A percentile compares a stretch with the other conserved stretches of the same genome.
phyloP scores from a whole-genome alignment of 1,140 invertebrate genomes.

The Paramacrobiotus metropolitanus region DNA sequence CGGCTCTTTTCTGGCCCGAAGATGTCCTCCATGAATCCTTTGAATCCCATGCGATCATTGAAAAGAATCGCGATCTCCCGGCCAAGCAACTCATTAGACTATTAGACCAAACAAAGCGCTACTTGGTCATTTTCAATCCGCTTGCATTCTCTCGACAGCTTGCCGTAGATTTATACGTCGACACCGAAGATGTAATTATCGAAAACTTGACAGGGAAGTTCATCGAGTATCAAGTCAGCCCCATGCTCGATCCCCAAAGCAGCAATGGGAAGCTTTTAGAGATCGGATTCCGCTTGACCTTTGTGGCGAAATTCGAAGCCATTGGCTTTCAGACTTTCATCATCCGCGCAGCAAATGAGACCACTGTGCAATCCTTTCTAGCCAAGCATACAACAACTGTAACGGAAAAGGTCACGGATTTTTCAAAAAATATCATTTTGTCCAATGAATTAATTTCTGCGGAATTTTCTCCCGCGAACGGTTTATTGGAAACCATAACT shows the following conservation, averaged over 20 bases:
- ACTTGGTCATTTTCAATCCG: not conserved
- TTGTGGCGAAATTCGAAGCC: not conserved
- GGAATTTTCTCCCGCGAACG: not conserved
- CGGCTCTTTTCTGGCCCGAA: not conserved
- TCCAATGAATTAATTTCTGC: not conserved
- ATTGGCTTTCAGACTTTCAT: not conserved
- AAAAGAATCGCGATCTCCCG: not conserved
- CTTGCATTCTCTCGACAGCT: not conserved
- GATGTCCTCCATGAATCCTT: not conserved
- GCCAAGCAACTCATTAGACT: not conserved
- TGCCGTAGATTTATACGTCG: not conserved
- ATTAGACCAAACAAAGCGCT: not conserved
- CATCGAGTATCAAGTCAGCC: not conserved
- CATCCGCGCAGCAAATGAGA: not conserved
- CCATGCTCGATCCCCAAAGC: not conserved
- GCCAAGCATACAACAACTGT: not conserved
- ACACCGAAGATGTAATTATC: not conserved
- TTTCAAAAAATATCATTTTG: not conserved
- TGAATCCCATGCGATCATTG: not conserved
- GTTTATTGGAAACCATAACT: not conserved
- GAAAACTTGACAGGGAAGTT: not conserved
- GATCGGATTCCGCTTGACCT: not conserved
- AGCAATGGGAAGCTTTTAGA: not conserved
- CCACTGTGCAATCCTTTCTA: not conserved
- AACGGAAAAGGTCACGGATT: not conserved